Evolutionary conservation across 2,888 invertebrate genomes (phyloP), one percentile per base, ranked within the genome.

Genomic region (Xestia c-nigrum): DNA sequence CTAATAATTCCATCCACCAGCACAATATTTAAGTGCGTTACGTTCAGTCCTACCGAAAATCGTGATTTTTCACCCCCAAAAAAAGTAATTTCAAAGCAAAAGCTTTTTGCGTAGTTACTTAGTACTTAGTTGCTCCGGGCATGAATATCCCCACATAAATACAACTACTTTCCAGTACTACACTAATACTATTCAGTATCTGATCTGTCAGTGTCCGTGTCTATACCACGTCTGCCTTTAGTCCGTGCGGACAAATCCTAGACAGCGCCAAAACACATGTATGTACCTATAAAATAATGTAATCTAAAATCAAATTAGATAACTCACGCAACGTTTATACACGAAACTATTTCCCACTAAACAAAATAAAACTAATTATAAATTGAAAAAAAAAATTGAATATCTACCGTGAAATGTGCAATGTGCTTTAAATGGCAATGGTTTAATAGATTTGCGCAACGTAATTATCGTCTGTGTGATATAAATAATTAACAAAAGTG

Each of bases 391-490:
- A 55, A 38, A 19, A 40, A 65, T 66, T 70, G 5, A 76, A 63
- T 65, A 64, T n/a, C 70, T 65, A 57, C 12, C 68, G 38, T 59
- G 43, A 61, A 69, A 55, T 64, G 63, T 76, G 72, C 77, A 76
- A 81, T 81, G 77, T 31, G 70, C 19, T 24, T 43, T 74, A 75
- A 74, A 78, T 76, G 59, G 76, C 71, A 75, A 68, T 66, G 59
- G n/a, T 71, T 65, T 78, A 83, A 78, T 83, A 50, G 68, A 68
- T 83, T 83, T 87, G 77, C 81, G 87, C 76, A 87, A 87, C 68
- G 50, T 77, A 74, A 84, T 84, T 85, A 84, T 84, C 46, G 69
- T 12, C 61, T 72, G 38, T 74, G 55, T 76, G 66, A 71, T 76
- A 78, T 65, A 77, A 74, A 83, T 83, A 81, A 87, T 87, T 85